Percentiles rank a stretch among this genome's conserved stretches.
phyloP scores from a whole-genome alignment of 1,140 invertebrate genomes.

The Drosophila persimilis region DNA sequence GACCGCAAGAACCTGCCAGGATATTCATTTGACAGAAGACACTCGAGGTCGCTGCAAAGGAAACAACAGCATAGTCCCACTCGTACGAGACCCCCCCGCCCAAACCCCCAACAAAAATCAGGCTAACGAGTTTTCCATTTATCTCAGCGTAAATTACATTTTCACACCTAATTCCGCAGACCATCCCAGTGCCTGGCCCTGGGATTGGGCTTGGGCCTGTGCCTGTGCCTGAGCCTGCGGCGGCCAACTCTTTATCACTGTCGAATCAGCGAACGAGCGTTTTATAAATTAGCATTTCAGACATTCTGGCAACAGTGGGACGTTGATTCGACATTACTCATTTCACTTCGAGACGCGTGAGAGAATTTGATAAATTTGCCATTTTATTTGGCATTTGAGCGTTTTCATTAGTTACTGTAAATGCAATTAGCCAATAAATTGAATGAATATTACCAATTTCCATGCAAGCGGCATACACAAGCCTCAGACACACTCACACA shows the following conservation, averaged over 20 bases:
- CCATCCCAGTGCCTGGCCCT: too few species aligned
- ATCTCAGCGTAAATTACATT: slow-evolving; percentile 43
- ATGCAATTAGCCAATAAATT: slow-evolving; percentile 80
- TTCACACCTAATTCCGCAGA: slow-evolving; percentile 38
- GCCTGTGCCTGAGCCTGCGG: neutral
- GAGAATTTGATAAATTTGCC: slow-evolving; percentile 66
- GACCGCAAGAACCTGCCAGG: slow-evolving; percentile 20
- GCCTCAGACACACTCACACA: slow-evolving; percentile 4
- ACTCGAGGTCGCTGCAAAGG: neutral
- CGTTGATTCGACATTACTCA: slow-evolving; percentile 67
- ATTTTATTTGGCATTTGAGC: slow-evolving; percentile 73
- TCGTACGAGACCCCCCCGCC: neutral
- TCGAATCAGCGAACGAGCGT: slow-evolving; percentile 21
- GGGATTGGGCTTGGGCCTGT: too few species aligned
- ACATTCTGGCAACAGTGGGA: slow-evolving; percentile 31
- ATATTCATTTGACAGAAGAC: slow-evolving; percentile 40
- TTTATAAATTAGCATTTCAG: slow-evolving; percentile 63
- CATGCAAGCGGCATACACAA: slow-evolving; percentile 48
- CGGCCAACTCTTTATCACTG: slow-evolving; percentile 10
- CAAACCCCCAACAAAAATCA: neutral
- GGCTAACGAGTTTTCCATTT: slow-evolving; percentile 37
- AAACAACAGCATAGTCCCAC: neutral
- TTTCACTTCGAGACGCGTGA: slow-evolving; percentile 40
- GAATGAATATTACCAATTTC: slow-evolving; percentile 71
- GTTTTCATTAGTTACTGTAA: slow-evolving; percentile 67